phyloP scores from a whole-genome alignment of 2,888 invertebrate species.

The Ichneumoninae sp. region DNA sequence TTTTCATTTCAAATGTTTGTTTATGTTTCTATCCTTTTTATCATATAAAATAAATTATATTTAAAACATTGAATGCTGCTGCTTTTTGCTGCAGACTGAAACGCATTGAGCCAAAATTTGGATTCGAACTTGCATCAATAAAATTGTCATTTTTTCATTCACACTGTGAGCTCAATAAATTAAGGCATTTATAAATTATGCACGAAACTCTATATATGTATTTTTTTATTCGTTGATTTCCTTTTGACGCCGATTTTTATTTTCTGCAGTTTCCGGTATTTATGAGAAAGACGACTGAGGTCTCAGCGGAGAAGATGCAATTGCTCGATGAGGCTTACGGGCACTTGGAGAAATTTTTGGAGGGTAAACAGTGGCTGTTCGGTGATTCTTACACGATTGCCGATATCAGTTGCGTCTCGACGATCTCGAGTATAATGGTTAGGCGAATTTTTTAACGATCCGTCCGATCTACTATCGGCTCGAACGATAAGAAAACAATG shows the following conservation, averaged over 20 bases:
- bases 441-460: slow-evolving; percentile 14
- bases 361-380: slow-evolving; percentile 74
- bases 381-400: slow-evolving; percentile 75
- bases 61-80: too few species aligned
- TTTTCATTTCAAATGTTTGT: too few species aligned
- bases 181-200: not conserved
- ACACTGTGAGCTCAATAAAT: not conserved
- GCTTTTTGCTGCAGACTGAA: too few species aligned
- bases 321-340: slow-evolving; percentile 78
- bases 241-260: not conserved
- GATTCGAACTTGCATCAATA: too few species aligned
- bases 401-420: slow-evolving; percentile 72
- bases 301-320: slow-evolving; percentile 77
- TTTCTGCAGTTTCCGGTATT: slow-evolving; percentile 79
- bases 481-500: not conserved
- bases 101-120: too few species aligned
- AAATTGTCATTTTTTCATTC: too few species aligned
- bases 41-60: too few species aligned
- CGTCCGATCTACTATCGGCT: not conserved
- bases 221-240: not conserved
- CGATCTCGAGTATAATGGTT: slow-evolving; percentile 66
- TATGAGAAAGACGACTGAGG: slow-evolving; percentile 76
- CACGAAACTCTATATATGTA: not conserved
- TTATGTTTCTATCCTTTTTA: too few species aligned
- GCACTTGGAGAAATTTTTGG: slow-evolving; percentile 81